These are phyloP conservation scores for Agrotis ipsilon DNA, from an alignment of 2,888 invertebrate species.

Conservation along the genomic window DNA sequence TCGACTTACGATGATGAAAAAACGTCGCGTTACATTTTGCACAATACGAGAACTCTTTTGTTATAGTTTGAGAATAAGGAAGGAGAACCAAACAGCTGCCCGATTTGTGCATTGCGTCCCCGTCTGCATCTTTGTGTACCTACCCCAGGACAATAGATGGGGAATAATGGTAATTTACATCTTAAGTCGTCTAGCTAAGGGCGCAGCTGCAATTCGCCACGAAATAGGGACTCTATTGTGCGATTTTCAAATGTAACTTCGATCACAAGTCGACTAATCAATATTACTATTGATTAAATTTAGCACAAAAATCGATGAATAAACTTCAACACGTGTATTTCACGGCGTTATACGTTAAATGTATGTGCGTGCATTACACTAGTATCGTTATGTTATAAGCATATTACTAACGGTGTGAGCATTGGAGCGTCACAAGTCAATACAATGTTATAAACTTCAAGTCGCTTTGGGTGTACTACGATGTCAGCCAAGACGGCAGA, in stretches of 20 bases:
- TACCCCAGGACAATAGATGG: conserved; percentile 81
- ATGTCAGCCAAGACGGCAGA: conserved; percentile 86
- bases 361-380: conserved; percentile 23
- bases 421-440: conserved; percentile 82
- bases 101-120: conserved; percentile 89
- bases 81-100: conserved; percentile 88
- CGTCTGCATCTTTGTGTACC: conserved; percentile 89
- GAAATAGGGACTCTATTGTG: conserved; percentile 77
- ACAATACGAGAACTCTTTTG: conserved; percentile 84
- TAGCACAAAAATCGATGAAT: conserved; percentile 58
- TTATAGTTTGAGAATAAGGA: conserved; percentile 85
- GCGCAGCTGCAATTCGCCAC: conserved; percentile 88
- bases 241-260: conserved; percentile 71
- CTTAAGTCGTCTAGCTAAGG: conserved; percentile 89
- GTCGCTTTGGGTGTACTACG: conserved; percentile 78
- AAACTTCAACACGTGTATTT: conserved; percentile 7
- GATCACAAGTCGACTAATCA: conserved; percentile 78
- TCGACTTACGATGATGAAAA: conserved; percentile 69
- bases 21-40: conserved; percentile 88
- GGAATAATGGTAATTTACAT: conserved; percentile 91
- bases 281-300: conserved; percentile 70
- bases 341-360: conserved; percentile 4
- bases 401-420: conserved; percentile 77
- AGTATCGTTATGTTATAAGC: conserved; percentile 28
- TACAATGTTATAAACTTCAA: conserved; percentile 70